phyloP scores from a whole-genome alignment of 2,888 invertebrate genomes.

The Yponomeuta sedellus region DNA sequence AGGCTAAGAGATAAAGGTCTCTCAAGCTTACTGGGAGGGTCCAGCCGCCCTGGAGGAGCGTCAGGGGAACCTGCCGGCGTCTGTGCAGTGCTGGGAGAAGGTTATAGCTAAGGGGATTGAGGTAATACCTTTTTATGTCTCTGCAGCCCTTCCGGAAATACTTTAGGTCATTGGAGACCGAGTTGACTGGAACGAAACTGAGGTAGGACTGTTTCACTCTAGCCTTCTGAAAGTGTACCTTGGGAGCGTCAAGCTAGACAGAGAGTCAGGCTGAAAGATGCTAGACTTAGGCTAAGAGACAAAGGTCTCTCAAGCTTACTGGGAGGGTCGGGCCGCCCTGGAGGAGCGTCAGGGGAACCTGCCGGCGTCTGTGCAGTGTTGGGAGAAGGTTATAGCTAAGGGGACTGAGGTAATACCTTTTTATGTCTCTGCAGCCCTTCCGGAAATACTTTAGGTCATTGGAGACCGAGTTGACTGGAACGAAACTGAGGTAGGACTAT shows the following conservation, averaged over 20 bases:
- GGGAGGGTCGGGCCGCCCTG: slow-evolving; percentile 78
- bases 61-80: slow-evolving; percentile 73
- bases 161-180: not conserved
- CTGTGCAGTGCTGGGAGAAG: slow-evolving; percentile 43
- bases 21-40: slow-evolving; percentile 74
- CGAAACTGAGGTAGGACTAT: slow-evolving; percentile 47
- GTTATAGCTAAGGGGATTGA: not conserved
- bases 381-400: not conserved
- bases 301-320: slow-evolving; percentile 42
- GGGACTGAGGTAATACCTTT: not conserved
- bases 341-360: slow-evolving; percentile 76
- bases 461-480: slow-evolving; percentile 74
- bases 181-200: slow-evolving; percentile 74
- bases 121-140: too few species aligned
- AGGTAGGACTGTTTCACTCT: not conserved
- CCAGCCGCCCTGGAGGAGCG: slow-evolving; percentile 74
- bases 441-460: not conserved
- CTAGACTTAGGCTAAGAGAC: not conserved
- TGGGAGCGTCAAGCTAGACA: too few species aligned
- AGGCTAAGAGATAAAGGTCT: not conserved
- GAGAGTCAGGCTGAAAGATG: too few species aligned
- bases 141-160: not conserved
- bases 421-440: too few species aligned
- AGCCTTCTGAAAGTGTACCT: not conserved
- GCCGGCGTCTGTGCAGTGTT: slow-evolving; percentile 59